These are phyloP conservation scores for Reticulitermes speratus DNA, from an alignment of 1,140 invertebrate species.

Conservation along the genomic window DNA sequence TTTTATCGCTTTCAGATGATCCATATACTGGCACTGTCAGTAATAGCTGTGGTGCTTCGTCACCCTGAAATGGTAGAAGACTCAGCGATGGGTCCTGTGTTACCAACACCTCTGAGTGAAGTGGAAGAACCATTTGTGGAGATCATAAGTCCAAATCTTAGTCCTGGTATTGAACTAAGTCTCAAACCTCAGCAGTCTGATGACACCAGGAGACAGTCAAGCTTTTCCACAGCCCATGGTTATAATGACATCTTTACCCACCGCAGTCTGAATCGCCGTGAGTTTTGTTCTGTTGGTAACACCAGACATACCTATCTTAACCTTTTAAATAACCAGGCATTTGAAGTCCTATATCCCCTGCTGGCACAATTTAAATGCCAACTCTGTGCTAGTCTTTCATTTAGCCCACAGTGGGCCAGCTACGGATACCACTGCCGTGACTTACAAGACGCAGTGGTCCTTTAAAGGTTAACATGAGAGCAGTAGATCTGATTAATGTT, in stretches of 20 bases:
- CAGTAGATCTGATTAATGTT: too few relatives aligned
- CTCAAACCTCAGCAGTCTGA: background rate
- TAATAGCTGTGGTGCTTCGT: slow-evolving; percentile 69
- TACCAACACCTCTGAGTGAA: slow-evolving; percentile 68
- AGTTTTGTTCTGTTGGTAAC: slow-evolving; percentile 36
- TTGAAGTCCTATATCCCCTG: too few relatives aligned
- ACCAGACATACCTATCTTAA: too few relatives aligned
- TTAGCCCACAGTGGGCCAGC: too few relatives aligned
- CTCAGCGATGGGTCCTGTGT: slow-evolving; percentile 48
- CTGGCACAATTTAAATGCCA: too few relatives aligned
- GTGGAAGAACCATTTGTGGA: slow-evolving; percentile 46
- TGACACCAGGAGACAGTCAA: background rate
- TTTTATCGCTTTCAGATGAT: slow-evolving; percentile 56
- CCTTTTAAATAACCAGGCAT: too few relatives aligned
- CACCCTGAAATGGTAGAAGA: slow-evolving; percentile 63
- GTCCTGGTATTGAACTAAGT: slow-evolving; percentile 22
- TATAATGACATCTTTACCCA: slow-evolving; percentile 28
- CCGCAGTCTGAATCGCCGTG: slow-evolving; percentile 33
- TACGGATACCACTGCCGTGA: too few relatives aligned
- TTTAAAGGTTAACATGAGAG: too few relatives aligned
- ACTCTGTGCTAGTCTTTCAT: too few relatives aligned
- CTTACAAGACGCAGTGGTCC: too few relatives aligned
- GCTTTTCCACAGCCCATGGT: slow-evolving; percentile 20
- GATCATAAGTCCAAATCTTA: slow-evolving; percentile 26
- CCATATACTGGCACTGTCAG: slow-evolving; percentile 66